Evolutionary conservation across 2,113 vertebrate species (phyloP), one percentile per base, ranked within the genome.

Genomic region (Phyllostomus hastatus): DNA sequence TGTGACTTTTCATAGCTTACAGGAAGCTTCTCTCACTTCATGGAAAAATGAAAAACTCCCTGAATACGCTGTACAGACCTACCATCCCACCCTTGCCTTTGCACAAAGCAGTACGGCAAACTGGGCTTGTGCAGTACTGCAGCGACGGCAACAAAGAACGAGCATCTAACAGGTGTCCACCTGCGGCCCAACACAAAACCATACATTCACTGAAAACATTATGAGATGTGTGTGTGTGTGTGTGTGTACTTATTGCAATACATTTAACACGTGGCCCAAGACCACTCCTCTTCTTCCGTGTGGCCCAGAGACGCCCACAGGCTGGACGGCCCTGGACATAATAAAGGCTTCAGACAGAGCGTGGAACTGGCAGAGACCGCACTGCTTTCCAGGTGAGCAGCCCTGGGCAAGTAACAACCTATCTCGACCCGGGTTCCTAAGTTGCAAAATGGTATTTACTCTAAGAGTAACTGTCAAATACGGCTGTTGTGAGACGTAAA

Each of bases 1-100:
- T 67, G 7, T 81, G 78, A 94, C 61, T 95, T 88, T 81, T 61
- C 75, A 75, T 38, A 96, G 52, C 38, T 81, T 61, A 91, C 72
- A 80, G 81, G 67, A 94, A 88, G 61, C 28, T 84, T 89, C 35
- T 88, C 88, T 72, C 35, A 75, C 33, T 94, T 87, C n/a, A 10
- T 31, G 28, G 90, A 91, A 91, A 69, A 31, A 38, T 43, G 59
- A 59, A n/a, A 61, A 80, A 46, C 81, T 87, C 73, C 70, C 83
- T 90, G 16, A 72, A 84, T 38, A 57, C 31, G 16, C 50, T 90
- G 46, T 70, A 33, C 48, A 35, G 54, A 70, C 28, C 69, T 10
- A 93, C 46, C 33, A 1, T 1, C 10, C 28, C 22, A 24, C n/a
- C 22, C 28, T 9, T 11, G 22, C 24, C 31, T 88, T 92, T 38